Evolutionary conservation across 2,797 vertebrate species (phyloP).

Genomic region (Stomatorhinus walkeri): DNA sequence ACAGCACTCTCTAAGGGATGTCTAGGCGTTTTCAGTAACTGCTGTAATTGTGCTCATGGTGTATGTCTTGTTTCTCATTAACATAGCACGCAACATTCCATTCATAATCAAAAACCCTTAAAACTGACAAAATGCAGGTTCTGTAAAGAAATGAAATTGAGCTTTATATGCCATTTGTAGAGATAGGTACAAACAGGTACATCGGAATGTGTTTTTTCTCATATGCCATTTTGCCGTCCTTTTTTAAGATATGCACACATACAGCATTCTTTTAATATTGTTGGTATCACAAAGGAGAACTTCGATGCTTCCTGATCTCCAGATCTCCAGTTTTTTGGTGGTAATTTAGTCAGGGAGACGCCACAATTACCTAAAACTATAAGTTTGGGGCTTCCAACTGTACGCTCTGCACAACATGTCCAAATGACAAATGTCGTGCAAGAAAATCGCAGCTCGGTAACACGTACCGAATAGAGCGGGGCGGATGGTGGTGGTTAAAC

Average conservation of each 20-base stretch:
- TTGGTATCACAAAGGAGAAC: not conserved
- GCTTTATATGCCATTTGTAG: not conserved
- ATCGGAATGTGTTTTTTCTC: not conserved
- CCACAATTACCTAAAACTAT: not conserved
- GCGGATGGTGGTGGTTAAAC: not conserved
- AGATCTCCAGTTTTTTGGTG: not conserved
- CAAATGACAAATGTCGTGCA: not conserved
- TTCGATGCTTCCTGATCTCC: not conserved
- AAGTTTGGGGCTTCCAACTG: not conserved
- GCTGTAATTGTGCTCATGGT: not conserved
- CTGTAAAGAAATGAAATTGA: not conserved
- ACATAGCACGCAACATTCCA: not conserved
- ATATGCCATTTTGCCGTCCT: not conserved
- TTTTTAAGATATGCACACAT: not conserved
- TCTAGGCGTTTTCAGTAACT: not conserved
- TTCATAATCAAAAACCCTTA: not conserved
- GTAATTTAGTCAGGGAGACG: not conserved
- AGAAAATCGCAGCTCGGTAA: not conserved
- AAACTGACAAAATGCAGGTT: not conserved
- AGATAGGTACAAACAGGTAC: not conserved
- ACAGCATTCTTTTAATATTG: not conserved
- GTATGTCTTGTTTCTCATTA: not conserved
- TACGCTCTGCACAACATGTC: not conserved
- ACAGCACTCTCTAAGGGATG: not conserved
- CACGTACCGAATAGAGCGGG: not conserved